These are phyloP conservation scores for Metopolophium dirhodum DNA, from an alignment of 1,140 invertebrate species.

Conservation along the genomic window DNA sequence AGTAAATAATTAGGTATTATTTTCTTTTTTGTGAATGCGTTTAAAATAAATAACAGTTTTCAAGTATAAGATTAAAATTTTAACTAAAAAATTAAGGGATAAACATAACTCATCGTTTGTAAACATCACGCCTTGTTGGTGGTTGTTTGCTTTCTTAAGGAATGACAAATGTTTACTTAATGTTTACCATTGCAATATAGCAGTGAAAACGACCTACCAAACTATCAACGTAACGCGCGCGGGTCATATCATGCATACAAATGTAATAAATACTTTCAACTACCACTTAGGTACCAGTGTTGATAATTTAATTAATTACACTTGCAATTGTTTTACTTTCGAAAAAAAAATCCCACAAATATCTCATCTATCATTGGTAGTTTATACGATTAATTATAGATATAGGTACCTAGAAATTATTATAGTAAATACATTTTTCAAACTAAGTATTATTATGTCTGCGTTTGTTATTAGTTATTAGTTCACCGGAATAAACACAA, in stretches of 20 bases:
- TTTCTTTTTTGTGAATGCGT: neutral
- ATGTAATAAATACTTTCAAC: slow-evolving; percentile 11
- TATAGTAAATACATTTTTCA: neutral
- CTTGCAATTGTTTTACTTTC: neutral
- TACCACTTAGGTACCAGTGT: neutral
- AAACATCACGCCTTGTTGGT: neutral
- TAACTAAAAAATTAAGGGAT: slow-evolving; percentile 24
- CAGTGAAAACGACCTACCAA: neutral
- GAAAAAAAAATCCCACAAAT: neutral
- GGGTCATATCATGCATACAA: neutral
- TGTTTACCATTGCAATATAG: neutral
- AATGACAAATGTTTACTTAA: slow-evolving; percentile 30
- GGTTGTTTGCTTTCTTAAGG: slow-evolving; percentile 31
- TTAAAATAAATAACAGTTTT: neutral
- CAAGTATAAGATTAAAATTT: slow-evolving; percentile 18
- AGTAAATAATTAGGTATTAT: neutral
- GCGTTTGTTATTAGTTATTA: no score
- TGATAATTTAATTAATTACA: neutral
- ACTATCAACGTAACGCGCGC: neutral
- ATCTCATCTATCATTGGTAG: neutral
- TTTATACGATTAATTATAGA: neutral
- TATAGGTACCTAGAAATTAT: neutral
- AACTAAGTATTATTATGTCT: no score
- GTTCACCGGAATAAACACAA: neutral
- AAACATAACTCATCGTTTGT: slow-evolving; percentile 25